A percentile compares a stretch with the other conserved stretches of the same genome.
Evolutionary conservation across 2,888 invertebrate species (phyloP).

Genomic region (Spialia ferax): DNA sequence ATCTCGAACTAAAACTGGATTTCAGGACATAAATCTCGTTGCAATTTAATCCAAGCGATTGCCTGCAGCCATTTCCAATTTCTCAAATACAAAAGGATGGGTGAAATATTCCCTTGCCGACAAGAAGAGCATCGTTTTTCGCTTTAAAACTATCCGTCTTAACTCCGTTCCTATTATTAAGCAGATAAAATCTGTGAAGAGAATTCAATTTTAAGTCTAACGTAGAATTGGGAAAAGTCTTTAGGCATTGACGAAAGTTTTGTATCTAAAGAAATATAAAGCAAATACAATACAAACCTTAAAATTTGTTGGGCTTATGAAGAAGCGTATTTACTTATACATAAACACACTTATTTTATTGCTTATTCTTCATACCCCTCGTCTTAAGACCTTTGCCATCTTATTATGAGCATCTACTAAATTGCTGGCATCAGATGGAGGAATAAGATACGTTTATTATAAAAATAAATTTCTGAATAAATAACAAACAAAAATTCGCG

Average conservation of each 20-base stretch:
- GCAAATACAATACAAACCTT: too few species aligned
- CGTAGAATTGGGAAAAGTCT: not conserved
- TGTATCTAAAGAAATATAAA: not conserved
- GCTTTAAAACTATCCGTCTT: slow-evolving; percentile 1
- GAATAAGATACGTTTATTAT: too few species aligned
- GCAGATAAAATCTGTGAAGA: slow-evolving; percentile 14
- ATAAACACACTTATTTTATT: too few species aligned
- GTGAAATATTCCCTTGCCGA: slow-evolving; percentile 19
- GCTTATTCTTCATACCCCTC: too few species aligned
- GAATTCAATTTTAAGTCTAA: not conserved
- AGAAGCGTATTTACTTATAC: too few species aligned
- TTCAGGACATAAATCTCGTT: slow-evolving; percentile 6
- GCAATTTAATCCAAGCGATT: slow-evolving; percentile 18
- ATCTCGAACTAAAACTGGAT: not conserved
- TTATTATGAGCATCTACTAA: too few species aligned
- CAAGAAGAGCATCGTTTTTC: slow-evolving; percentile 13
- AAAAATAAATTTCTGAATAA: too few species aligned
- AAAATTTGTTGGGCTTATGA: too few species aligned
- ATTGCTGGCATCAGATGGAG: too few species aligned
- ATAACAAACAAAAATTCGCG: too few species aligned
- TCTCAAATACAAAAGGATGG: slow-evolving; percentile 21
- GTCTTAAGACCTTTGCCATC: too few species aligned
- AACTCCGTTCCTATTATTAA: not conserved
- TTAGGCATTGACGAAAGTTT: not conserved
- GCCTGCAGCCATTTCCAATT: slow-evolving; percentile 14